Conservation (phyloP, 2,888 invertebrate genomes). For the Euzetes globulus region DNA sequence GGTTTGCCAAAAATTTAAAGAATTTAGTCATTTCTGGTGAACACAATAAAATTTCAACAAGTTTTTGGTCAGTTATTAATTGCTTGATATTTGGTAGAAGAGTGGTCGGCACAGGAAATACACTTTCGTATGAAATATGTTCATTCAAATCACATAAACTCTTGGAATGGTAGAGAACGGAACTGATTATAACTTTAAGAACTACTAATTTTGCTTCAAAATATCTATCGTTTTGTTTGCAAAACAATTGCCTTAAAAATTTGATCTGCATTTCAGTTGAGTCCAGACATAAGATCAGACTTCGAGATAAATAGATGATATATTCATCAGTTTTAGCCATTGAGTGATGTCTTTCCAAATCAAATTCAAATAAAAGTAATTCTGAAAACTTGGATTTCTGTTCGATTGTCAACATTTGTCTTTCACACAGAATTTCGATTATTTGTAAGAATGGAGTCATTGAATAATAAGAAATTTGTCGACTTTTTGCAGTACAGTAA, state of each 20-base stretch:
- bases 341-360: background rate
- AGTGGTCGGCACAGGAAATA: conserved; percentile 5
- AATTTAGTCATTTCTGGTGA: background rate
- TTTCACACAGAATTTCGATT: background rate
- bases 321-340: conserved; percentile 18
- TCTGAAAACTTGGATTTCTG: background rate
- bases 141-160: conserved; percentile 14
- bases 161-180: background rate
- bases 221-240: background rate
- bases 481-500: background rate
- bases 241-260: background rate
- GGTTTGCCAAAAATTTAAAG: background rate
- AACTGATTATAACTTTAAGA: background rate
- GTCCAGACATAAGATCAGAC: background rate
- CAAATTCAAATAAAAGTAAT: background rate
- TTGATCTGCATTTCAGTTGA: background rate
- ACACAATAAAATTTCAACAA: background rate
- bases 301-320: conserved; percentile 7
- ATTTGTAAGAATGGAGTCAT: conserved; percentile 3
- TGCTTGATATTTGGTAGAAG: background rate
- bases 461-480: conserved; percentile 20
- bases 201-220: conserved; percentile 14
- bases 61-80: background rate
- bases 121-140: background rate
- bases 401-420: background rate